Evolutionary conservation across 2,113 vertebrate species (phyloP), one percentile per base, ranked within the genome.

Genomic region (Saguinus imperator): DNA sequence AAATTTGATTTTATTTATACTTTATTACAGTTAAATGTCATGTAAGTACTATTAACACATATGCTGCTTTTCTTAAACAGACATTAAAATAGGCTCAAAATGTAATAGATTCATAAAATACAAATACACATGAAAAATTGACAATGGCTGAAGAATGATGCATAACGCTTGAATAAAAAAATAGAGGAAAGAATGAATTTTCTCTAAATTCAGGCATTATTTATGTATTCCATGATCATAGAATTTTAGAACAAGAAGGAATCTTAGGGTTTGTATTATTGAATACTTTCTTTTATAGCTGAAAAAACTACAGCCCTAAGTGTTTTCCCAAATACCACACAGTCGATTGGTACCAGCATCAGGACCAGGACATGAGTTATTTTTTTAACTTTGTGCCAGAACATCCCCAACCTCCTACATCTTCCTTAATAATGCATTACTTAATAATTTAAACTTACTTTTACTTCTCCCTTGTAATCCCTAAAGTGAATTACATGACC

Each of bases 381-480:
- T 79, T 93, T 93, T 93, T 77, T 48, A 88, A 52, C 50, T 91
- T 37, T 81, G 3, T 57, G 10, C 12, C 72, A 68, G 61, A 94
- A 72, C 86, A 18, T 1, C 35, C 8, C 68, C 37, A 6, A 4
- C 18, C 17, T 75, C 8, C 7, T 45, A 50, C 25, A 37, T 73
- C 23, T 91, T 92, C 27, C 14, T 80, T 64, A 91, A 68, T 91
- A 85, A 81, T 18, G 2, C n/a, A 81, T 40, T 50, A 64, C 14
- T 87, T 81, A 91, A 48, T 72, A 70, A 91, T 75, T 93, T 91
- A 75, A 72, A 88, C 89, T 77, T 16, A 89, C 3, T 77, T 94
- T 61, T 80, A 76, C 7, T 10, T 87, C 68, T 81, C 18, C 23
- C 95, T 52, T 48, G 3, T 77, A 75, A 52, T 25, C 17, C 3